Conservation (phyloP, 2,888 invertebrate genomes). For the Oligia latruncula region DNA sequence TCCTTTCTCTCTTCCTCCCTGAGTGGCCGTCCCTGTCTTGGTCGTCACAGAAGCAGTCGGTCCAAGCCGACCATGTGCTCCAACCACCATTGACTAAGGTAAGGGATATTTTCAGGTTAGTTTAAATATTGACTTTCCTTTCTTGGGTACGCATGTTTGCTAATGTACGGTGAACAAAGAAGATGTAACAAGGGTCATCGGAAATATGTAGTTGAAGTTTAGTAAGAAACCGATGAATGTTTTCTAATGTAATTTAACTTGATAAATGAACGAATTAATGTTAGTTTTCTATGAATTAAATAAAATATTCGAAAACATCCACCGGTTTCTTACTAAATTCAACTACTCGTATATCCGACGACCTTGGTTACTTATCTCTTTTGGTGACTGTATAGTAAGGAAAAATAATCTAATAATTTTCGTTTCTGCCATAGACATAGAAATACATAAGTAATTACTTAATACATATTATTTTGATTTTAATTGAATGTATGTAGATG, state of each 20-base stretch:
- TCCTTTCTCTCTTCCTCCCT: conserved; percentile 95
- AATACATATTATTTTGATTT: too few species aligned
- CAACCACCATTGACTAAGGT: conserved; percentile 96
- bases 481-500: background rate
- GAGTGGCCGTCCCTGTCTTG: conserved; percentile 90
- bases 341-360: too few species aligned
- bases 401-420: background rate
- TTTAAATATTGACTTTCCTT: background rate
- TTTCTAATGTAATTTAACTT: too few species aligned
- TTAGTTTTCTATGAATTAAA: too few species aligned
- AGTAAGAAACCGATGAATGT: too few species aligned
- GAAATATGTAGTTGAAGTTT: too few species aligned
- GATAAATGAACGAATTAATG: too few species aligned
- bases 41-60: conserved; percentile 93
- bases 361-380: too few species aligned
- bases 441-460: background rate
- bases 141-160: background rate
- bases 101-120: conserved; percentile 1
- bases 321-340: too few species aligned
- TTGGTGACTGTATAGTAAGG: background rate
- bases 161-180: background rate
- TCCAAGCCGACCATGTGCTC: conserved; percentile 98
- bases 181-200: too few species aligned
- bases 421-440: background rate
- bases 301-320: too few species aligned